Percentiles rank a stretch among this genome's conserved stretches.
Conservation (phyloP, 2,797 vertebrate genomes). For the Falco concolor region DNA sequence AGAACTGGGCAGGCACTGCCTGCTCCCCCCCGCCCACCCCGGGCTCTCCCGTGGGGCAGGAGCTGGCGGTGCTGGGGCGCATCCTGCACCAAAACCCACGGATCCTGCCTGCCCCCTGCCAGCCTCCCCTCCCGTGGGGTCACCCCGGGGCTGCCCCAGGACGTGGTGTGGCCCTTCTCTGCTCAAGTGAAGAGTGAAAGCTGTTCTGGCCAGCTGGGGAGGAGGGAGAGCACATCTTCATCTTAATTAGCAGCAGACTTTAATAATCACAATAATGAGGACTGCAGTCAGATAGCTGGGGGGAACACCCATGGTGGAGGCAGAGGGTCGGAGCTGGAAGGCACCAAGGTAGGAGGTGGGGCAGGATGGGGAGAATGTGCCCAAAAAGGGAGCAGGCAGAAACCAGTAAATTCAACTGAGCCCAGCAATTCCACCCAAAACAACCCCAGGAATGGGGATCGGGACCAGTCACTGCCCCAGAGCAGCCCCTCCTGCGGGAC, state of each 20-base stretch:
- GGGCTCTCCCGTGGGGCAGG: background rate
- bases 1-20: background rate
- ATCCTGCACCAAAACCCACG: background rate
- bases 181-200: background rate
- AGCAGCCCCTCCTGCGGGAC: fast-evolving
- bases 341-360: background rate
- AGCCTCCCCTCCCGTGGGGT: background rate
- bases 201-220: background rate
- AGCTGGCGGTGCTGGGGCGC: background rate
- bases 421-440: background rate
- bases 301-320: background rate
- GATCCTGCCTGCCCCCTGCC: background rate
- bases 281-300: background rate
- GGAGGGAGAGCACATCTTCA: background rate
- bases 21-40: fast-evolving
- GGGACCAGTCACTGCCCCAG: fast-evolving
- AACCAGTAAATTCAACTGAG: background rate
- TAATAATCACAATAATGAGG: background rate
- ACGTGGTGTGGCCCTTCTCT: background rate
- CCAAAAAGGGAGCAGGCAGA: background rate
- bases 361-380: background rate
- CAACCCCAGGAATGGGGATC: fast-evolving
- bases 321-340: background rate
- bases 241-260: background rate
- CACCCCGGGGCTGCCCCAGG: background rate